These are phyloP conservation scores for sheep (Ovis aries) DNA, from an alignment of 2,113 vertebrate species.

Conservation along the genomic window ARS-UI_Ramb_v3.0 NC_056070.1:45774501-45775000, in stretches of 20 bases:
- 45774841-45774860: neutral
- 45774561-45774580: neutral
- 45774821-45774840: neutral
- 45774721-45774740: neutral
- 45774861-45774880: neutral
- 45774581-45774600: neutral
- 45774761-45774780: neutral
- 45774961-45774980: neutral
- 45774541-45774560: neutral
- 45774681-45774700: accelerated
- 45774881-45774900: accelerated
- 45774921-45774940: neutral
- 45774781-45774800: neutral
- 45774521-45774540: accelerated
- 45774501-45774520: neutral
- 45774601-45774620: neutral
- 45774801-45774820: neutral
- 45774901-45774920: neutral
- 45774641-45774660: neutral
- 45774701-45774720: neutral
- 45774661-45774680: neutral
- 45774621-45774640: neutral
- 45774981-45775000: neutral
- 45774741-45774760: neutral
- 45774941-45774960: neutral